These are phyloP conservation scores for Meda fulgida DNA, from an alignment of 2,797 vertebrate genomes.

Conservation along the genomic window DNA sequence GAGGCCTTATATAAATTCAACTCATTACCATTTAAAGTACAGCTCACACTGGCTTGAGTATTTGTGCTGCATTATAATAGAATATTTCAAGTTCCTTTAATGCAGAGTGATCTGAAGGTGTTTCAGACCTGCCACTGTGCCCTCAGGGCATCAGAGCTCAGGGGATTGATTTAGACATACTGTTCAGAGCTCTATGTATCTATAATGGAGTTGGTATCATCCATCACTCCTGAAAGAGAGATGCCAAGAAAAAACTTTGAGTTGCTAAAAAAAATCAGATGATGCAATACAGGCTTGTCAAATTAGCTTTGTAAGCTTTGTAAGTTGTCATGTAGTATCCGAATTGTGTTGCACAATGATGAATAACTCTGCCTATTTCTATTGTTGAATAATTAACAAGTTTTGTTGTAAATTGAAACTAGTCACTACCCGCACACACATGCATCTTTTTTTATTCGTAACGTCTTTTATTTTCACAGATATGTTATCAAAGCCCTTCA, in stretches of 20 bases:
- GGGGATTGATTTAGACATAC: constrained; percentile 3
- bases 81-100: constrained; percentile 26
- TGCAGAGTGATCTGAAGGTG: constrained; percentile 42
- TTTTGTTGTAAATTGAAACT: no score
- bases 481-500: no score
- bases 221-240: constrained; percentile 46
- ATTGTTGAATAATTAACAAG: no score
- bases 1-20: constrained; percentile 30
- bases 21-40: constrained; percentile 56
- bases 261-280: constrained; percentile 30
- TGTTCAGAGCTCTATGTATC: background rate
- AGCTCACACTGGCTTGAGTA: constrained; percentile 21
- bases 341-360: no score
- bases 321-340: no score
- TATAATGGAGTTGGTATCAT: constrained; percentile 43
- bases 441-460: no score
- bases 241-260: constrained; percentile 16
- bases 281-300: constrained; percentile 3
- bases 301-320: constrained; percentile 10
- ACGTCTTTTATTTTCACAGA: no score
- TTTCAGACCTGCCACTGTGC: constrained; percentile 42
- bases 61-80: constrained; percentile 50
- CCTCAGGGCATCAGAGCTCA: constrained; percentile 18
- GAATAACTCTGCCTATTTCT: no score
- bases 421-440: no score